phyloP scores from a whole-genome alignment of 2,888 invertebrate species.

The Iphiclides podalirius region DNA sequence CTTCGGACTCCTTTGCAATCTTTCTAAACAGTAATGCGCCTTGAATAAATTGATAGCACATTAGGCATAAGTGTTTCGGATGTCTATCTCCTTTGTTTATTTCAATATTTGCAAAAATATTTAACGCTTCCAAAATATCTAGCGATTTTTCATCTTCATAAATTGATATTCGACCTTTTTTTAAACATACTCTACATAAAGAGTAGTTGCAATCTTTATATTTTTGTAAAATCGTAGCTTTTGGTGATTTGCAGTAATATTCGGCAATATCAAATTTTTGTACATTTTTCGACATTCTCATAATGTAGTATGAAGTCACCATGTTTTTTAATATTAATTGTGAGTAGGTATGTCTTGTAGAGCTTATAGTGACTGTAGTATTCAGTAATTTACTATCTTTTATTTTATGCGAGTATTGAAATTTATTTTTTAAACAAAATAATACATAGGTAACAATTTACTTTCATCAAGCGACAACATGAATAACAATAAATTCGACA shows the following conservation, averaged over 20 bases:
- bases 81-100: conserved; percentile 44
- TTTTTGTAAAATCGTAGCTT: conserved; percentile 18
- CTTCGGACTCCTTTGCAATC: conserved; percentile 46
- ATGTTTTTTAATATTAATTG: no score
- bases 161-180: conserved; percentile 46
- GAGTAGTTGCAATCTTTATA: conserved; percentile 4
- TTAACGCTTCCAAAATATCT: conserved; percentile 46
- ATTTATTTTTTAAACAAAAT: no score
- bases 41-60: conserved; percentile 51
- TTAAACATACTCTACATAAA: conserved; percentile 55
- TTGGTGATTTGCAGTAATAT: conserved; percentile 28
- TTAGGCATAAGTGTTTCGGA: conserved; percentile 51
- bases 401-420: no score
- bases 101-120: conserved; percentile 43
- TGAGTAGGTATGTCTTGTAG: no score
- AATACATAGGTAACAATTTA: no score
- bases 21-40: conserved; percentile 51
- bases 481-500: no score
- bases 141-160: conserved; percentile 31
- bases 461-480: no score
- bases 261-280: conserved; percentile 24
- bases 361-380: no score
- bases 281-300: conserved; percentile 31
- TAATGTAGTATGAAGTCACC: conserved; percentile 39
- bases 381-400: no score